Percentiles rank a stretch among this genome's conserved stretches.
phyloP scores from a whole-genome alignment of 2,113 vertebrate species.

The Ifrita kowaldi region DNA sequence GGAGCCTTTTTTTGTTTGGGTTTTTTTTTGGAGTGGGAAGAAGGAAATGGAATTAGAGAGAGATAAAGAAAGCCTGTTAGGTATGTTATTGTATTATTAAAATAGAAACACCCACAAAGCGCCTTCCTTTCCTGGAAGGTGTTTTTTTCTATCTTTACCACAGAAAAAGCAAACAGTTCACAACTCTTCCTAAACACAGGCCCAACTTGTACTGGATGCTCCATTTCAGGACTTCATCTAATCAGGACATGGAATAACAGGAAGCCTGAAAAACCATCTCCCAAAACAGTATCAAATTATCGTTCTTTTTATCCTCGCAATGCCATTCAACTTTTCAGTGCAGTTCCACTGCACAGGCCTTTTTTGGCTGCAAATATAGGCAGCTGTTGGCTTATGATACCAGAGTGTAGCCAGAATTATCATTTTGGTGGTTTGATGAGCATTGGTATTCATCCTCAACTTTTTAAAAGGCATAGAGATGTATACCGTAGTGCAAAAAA shows the following conservation, averaged over 20 bases:
- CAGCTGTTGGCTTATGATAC: not conserved
- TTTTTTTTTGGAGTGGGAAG: not conserved
- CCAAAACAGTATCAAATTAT: conserved; percentile 5
- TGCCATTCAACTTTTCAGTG: not conserved
- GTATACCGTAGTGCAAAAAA: not conserved
- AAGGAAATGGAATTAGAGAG: not conserved
- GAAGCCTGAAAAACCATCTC: conserved; percentile 24
- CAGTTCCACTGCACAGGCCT: not conserved
- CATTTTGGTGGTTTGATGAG: not conserved
- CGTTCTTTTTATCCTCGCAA: not conserved
- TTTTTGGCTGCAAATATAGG: conserved; percentile 17
- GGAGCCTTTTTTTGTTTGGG: not conserved
- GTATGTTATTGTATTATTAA: not conserved
- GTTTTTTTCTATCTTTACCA: not conserved
- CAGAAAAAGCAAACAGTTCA: not conserved
- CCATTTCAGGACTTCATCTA: not conserved
- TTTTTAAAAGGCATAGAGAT: not conserved
- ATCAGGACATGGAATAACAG: not conserved
- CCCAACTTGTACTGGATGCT: not conserved
- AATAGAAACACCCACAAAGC: not conserved
- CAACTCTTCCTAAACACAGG: not conserved
- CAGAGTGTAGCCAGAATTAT: not conserved
- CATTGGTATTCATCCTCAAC: not conserved
- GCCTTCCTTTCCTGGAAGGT: not conserved
- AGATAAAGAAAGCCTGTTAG: not conserved